Conservation (phyloP, 2,888 invertebrate species). For the Conomelus anceps region DNA sequence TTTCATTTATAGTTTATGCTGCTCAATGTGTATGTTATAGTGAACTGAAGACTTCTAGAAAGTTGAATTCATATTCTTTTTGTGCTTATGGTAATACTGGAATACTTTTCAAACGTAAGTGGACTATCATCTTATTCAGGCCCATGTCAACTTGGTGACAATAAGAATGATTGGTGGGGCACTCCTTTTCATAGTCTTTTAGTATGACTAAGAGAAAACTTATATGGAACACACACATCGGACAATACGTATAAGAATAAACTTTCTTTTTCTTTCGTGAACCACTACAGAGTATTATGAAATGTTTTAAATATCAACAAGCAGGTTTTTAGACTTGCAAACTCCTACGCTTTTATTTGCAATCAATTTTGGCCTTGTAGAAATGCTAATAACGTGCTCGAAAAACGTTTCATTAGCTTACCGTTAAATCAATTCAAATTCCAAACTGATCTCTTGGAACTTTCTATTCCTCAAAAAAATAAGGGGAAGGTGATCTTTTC, state of each 20-base stretch:
- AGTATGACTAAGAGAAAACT: background rate
- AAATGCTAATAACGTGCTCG: background rate
- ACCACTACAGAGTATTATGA: background rate
- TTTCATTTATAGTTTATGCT: too few relatives aligned
- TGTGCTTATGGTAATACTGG: background rate
- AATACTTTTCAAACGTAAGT: background rate
- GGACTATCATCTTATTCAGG: too few relatives aligned
- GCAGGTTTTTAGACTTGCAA: background rate
- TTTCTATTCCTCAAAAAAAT: too few relatives aligned
- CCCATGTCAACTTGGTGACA: background rate
- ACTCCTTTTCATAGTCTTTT: background rate
- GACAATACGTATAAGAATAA: background rate
- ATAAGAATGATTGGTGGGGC: background rate
- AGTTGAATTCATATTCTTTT: background rate
- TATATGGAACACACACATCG: background rate
- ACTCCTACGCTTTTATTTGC: background rate
- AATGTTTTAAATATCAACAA: background rate
- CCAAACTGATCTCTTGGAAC: background rate
- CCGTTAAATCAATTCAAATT: background rate
- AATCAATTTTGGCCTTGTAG: background rate
- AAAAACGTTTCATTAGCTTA: background rate
- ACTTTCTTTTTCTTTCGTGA: background rate
- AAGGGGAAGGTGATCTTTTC: too few relatives aligned
- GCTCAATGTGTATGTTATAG: too few relatives aligned
- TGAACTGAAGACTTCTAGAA: too few relatives aligned